Conservation (phyloP, 1,140 invertebrate genomes). For the Drosophila tani region DNA sequence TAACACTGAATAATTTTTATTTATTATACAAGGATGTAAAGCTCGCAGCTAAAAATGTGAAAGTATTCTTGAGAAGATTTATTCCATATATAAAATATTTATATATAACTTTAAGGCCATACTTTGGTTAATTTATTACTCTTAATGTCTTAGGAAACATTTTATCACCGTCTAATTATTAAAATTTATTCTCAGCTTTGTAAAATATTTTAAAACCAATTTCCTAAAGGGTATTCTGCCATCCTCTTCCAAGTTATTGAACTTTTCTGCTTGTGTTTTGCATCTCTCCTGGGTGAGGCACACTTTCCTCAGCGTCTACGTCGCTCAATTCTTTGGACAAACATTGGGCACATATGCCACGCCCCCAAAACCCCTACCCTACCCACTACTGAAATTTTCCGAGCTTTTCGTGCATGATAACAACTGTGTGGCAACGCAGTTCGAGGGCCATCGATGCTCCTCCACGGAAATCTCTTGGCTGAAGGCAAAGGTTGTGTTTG, state of each 20-base stretch:
- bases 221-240: slow-evolving; percentile 14
- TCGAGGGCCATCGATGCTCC: slow-evolving; percentile 71
- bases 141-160: too few relatives aligned
- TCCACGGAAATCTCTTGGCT: slow-evolving; percentile 34
- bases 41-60: not conserved
- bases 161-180: not conserved
- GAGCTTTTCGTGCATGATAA: slow-evolving; percentile 80
- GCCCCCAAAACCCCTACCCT: slow-evolving; percentile 27
- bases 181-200: not conserved
- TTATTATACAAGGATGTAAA: not conserved
- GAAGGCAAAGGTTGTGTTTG: slow-evolving; percentile 82
- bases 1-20: not conserved
- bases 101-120: not conserved
- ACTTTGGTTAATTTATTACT: not conserved
- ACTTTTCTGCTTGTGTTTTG: slow-evolving; percentile 26
- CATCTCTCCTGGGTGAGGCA: slow-evolving; percentile 23
- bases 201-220: not conserved
- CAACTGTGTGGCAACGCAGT: slow-evolving; percentile 66
- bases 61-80: not conserved
- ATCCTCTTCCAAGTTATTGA: not conserved
- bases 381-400: slow-evolving; percentile 54
- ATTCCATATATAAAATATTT: not conserved
- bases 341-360: slow-evolving; percentile 50
- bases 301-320: slow-evolving; percentile 11
- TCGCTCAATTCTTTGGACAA: slow-evolving; percentile 77